Evolutionary conservation across 2,113 vertebrate genomes (phyloP), one percentile per base, ranked within the genome.

Genomic region (Seriola rivoliana): DNA sequence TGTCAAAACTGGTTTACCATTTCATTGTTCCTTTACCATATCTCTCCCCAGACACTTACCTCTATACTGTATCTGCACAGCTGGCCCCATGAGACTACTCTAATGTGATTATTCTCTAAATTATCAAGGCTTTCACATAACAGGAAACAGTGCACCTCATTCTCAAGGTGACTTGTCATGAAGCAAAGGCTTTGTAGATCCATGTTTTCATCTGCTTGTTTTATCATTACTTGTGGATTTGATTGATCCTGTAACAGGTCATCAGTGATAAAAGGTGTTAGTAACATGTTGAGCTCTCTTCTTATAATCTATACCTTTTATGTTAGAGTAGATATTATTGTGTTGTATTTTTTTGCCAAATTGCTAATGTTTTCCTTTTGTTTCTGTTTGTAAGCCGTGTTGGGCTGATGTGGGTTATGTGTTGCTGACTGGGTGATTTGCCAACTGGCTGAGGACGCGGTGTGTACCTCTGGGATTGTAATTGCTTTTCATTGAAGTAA

Each of bases 401-500:
- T 13, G 54, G 38, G 36, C 71, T 73, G 42, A 58, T 75, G 66
- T 29, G 57, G 67, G 69, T 64, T 76, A 75, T 85, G 76, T 70
- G 67, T 65, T 64, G 62, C 67, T 64, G 62, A 42, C 19, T 83
- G 69, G 73, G 57, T 76, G 57, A 86, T 86, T 78, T 79, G 82
- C 80, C 86, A 90, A 55, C 78, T 87, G 88, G 80, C 80, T 38
- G 82, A 54, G 38, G 46, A 69, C 68, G 71, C 66, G n/a, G 12
- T 46, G 50, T 73, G 44, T 29, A 60, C 77, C 88, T 88, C 72
- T 17, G 67, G 78, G 85, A 82, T 55, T 80, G n/a, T 86, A 87
- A 85, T 82, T 88, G 80, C 58, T 88, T 90, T 90, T 81, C 75
- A 82, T 17, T 74, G 58, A 81, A 80, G 72, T 63, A 72, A 69